A percentile compares a stretch with the other conserved stretches of the same genome.
Evolutionary conservation across 1,140 invertebrate genomes (phyloP).

Genomic region (Octopus sinensis): DNA sequence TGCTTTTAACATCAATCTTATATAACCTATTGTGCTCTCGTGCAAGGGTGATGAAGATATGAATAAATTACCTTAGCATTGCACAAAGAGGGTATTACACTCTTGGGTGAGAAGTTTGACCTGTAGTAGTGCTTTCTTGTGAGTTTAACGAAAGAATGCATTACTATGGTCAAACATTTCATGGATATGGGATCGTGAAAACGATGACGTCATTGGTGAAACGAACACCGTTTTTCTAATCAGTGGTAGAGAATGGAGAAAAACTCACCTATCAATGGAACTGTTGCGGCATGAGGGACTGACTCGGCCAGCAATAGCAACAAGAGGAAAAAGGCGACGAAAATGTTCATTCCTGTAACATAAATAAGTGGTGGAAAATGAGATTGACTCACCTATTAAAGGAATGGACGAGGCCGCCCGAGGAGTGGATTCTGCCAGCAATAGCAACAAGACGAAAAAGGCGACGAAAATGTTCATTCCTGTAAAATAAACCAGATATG

Average conservation of each 20-base stretch:
- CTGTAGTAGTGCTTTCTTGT: too few relatives aligned
- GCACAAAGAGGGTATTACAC: too few relatives aligned
- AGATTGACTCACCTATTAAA: conserved; percentile 35
- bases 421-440: conserved; percentile 38
- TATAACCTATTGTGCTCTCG: too few relatives aligned
- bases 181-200: too few relatives aligned
- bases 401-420: conserved; percentile 39
- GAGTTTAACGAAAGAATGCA: too few relatives aligned
- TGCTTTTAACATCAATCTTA: too few relatives aligned
- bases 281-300: conserved; percentile 45
- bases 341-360: conserved; percentile 48
- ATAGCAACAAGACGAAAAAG: conserved; percentile 36
- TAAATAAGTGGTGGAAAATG: conserved; percentile 10
- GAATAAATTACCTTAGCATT: too few relatives aligned
- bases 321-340: conserved; percentile 47
- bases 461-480: conserved; percentile 42
- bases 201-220: too few relatives aligned
- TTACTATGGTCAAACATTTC: too few relatives aligned
- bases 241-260: background rate
- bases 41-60: too few relatives aligned
- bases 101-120: too few relatives aligned
- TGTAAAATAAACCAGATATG: conserved; percentile 21
- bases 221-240: background rate
- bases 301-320: conserved; percentile 42
- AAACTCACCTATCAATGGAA: conserved; percentile 48